phyloP scores from a whole-genome alignment of 2,888 invertebrate genomes.

The Drosophila recens region DNA sequence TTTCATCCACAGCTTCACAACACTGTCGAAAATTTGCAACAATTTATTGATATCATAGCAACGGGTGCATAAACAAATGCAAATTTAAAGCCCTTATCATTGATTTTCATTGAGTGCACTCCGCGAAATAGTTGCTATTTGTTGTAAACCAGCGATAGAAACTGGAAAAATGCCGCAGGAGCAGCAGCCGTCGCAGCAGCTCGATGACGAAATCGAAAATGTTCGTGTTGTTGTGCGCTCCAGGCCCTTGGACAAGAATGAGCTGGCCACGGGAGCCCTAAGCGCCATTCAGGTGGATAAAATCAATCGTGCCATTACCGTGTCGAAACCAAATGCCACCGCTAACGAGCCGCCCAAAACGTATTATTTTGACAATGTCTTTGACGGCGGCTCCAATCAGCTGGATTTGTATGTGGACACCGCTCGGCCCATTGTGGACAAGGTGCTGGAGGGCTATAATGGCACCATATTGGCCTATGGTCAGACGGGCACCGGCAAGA shows the following conservation, averaged over 20 bases:
- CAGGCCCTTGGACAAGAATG: constrained; percentile 95
- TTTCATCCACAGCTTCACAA: constrained; percentile 5
- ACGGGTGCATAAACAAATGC: constrained; percentile 73
- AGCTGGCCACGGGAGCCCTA: constrained; percentile 90
- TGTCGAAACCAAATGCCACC: constrained; percentile 90
- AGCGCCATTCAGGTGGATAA: constrained; percentile 92
- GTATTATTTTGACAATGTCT: constrained; percentile 98
- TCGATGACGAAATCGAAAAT: constrained; percentile 92
- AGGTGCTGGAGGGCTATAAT: constrained; percentile 98
- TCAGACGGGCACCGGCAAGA: constrained; percentile 99
- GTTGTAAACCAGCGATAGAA: neutral
- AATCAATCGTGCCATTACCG: constrained; percentile 91
- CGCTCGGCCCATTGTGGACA: constrained; percentile 98
- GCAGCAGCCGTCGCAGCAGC: constrained; percentile 84
- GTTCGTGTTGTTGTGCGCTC: constrained; percentile 98
- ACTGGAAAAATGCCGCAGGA: constrained; percentile 72
- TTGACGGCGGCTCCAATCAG: constrained; percentile 91
- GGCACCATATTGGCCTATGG: constrained; percentile 96
- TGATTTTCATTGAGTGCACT: constrained; percentile 33
- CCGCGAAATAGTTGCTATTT: constrained; percentile 14
- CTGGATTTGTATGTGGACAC: constrained; percentile 98
- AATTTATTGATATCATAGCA: constrained; percentile 36
- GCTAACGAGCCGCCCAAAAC: constrained; percentile 93
- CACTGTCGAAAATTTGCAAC: constrained; percentile 43
- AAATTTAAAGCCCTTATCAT: constrained; percentile 43